phyloP scores from a whole-genome alignment of 2,797 vertebrate species.

The Selene dorsalis region DNA sequence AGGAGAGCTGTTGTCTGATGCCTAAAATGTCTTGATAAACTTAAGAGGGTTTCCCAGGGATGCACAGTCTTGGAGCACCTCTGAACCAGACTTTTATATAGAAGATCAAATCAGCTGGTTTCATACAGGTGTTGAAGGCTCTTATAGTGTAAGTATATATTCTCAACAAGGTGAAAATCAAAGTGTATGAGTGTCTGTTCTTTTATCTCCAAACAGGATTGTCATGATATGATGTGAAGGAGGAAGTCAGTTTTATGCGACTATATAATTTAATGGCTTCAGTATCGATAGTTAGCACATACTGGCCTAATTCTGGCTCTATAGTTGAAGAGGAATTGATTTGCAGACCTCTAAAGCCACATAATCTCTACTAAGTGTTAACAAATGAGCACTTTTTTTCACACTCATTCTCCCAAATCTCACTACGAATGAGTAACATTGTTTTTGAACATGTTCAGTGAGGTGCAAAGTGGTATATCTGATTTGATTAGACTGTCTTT shows the following conservation, averaged over 20 bases:
- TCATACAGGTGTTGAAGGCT: neutral
- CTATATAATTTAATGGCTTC: neutral
- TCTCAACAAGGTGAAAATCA: neutral
- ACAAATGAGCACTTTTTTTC: neutral
- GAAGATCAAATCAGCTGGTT: neutral
- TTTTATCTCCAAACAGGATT: neutral
- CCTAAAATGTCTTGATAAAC: neutral
- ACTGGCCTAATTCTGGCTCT: neutral
- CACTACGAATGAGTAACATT: no score
- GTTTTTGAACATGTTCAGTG: neutral
- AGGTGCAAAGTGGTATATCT: slow-evolving; percentile 7
- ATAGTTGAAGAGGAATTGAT: neutral
- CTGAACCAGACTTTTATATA: no score
- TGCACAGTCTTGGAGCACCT: no score
- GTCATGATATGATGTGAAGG: neutral
- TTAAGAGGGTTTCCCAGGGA: neutral
- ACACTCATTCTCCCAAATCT: slow-evolving; percentile 2
- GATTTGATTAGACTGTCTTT: neutral
- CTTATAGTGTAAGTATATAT: neutral
- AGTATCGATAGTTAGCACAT: neutral
- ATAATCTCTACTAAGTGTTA: neutral
- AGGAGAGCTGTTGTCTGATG: no score
- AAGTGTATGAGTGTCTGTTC: no score
- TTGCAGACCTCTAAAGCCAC: neutral
- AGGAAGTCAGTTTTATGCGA: neutral